phyloP scores from a whole-genome alignment of 2,797 vertebrate species.

The Pangasius djambal region DNA sequence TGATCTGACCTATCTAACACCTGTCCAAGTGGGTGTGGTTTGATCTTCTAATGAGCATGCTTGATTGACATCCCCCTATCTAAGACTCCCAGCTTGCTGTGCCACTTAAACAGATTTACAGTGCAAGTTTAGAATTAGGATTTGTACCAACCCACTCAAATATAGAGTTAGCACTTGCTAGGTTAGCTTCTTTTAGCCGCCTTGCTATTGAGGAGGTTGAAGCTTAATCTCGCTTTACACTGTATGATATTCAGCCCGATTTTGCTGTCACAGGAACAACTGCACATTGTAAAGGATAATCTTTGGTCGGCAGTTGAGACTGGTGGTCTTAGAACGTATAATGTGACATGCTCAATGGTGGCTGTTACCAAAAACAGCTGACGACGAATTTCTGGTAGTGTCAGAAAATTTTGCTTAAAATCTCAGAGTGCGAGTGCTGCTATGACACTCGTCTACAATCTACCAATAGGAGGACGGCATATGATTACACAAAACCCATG shows the following conservation, averaged over 20 bases:
- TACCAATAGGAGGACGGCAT: neutral
- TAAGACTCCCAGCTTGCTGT: neutral
- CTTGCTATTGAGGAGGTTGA: neutral
- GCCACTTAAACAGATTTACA: neutral
- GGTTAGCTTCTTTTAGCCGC: neutral
- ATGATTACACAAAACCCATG: too few relatives aligned
- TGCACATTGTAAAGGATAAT: neutral
- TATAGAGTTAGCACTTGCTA: neutral
- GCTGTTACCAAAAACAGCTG: too few relatives aligned
- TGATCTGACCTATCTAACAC: neutral
- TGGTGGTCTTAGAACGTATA: too few relatives aligned
- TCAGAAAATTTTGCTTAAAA: too few relatives aligned
- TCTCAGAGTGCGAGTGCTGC: too few relatives aligned
- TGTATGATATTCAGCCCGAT: neutral
- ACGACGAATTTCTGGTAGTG: too few relatives aligned
- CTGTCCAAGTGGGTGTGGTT: neutral
- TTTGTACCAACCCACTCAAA: neutral
- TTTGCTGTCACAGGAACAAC: neutral
- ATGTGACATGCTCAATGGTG: too few relatives aligned
- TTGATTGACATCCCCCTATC: neutral
- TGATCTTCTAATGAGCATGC: neutral
- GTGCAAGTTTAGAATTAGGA: neutral
- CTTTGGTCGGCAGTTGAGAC: neutral
- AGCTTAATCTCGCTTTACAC: neutral
- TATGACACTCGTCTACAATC: neutral